phyloP scores from a whole-genome alignment of 2,113 vertebrate genomes.

The Onychostruthus taczanowskii region DNA sequence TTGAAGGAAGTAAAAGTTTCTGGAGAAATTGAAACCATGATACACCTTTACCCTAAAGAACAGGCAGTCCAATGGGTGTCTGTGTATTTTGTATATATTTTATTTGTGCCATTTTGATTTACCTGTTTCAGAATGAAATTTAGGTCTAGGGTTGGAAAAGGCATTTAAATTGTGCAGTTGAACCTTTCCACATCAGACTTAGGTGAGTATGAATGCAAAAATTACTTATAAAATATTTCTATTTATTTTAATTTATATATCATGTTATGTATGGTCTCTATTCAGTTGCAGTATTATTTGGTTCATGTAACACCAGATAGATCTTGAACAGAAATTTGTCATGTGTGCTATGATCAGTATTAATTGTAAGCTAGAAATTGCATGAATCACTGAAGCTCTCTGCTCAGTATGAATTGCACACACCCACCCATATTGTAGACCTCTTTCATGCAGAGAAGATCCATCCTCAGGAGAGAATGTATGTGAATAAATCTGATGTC shows the following conservation, averaged over 20 bases:
- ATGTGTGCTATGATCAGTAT: background rate
- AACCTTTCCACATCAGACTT: background rate
- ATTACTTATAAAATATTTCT: background rate
- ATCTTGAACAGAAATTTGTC: background rate
- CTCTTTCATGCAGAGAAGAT: background rate
- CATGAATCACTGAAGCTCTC: background rate
- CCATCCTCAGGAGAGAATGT: background rate
- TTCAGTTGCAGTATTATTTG: background rate
- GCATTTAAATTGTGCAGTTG: background rate
- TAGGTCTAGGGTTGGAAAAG: background rate
- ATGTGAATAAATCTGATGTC: background rate
- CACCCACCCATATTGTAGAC: background rate
- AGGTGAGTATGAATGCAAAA: background rate
- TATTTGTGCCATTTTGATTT: background rate
- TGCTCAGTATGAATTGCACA: background rate
- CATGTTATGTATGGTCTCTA: background rate
- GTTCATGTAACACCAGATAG: background rate
- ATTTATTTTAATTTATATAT: background rate
- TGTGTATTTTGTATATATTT: background rate
- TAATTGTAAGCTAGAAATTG: background rate
- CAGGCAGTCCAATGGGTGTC: accelerated
- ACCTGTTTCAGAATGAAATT: background rate
- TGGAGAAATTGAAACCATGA: background rate
- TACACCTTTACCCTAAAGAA: background rate
- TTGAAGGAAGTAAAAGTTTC: background rate